Evolutionary conservation across 2,113 vertebrate species (phyloP).

Genomic region (Macaca nemestrina): DNA sequence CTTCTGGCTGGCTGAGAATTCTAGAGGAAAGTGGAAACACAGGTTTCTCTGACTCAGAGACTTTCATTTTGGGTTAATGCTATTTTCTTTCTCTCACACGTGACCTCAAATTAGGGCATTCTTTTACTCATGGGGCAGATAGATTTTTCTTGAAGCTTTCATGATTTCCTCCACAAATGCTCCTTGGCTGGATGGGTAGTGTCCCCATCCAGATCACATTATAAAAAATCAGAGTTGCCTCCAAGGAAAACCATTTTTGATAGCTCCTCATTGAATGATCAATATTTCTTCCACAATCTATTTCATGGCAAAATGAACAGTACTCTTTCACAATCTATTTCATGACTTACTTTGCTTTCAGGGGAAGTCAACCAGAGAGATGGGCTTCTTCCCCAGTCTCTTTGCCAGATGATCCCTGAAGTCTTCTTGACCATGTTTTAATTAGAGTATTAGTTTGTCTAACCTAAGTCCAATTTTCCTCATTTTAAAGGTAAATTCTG

Average conservation of each 20-base stretch:
- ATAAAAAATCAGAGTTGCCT: background rate
- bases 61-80: background rate
- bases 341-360: background rate
- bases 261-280: background rate
- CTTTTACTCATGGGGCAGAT: background rate
- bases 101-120: background rate
- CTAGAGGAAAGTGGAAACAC: background rate
- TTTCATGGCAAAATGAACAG: background rate
- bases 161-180: background rate
- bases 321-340: background rate
- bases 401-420: background rate
- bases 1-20: background rate
- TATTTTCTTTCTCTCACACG: slow-evolving; percentile 35
- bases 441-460: background rate
- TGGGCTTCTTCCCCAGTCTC: background rate
- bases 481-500: background rate
- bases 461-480: background rate
- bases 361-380: background rate
- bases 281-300: background rate
- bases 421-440: background rate
- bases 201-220: background rate
- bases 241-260: background rate
- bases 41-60: background rate
- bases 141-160: background rate
- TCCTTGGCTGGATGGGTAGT: background rate